Base-by-base conservation (phyloP, 1,140 invertebrate species). In the Saccostrea cuccullata region DNA sequence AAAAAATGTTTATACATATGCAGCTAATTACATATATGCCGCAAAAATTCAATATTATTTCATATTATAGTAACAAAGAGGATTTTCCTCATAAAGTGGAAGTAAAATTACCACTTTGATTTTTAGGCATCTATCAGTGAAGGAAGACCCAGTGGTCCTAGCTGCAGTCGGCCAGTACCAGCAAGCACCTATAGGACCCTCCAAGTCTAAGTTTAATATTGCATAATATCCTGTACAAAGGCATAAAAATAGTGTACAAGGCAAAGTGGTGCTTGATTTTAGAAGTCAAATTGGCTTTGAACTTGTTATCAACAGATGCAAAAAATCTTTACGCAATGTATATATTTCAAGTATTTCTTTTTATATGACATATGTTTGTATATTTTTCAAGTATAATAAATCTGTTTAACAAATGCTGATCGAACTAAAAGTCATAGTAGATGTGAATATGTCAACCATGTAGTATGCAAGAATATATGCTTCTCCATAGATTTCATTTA, bases 181-280 rank as follows among this genome's bases (percentile, higher is more conserved):
- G 40, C 47, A 84, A 56, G 82, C 82, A 55, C 82, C 82, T 23
- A 84, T 84, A 56, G 82, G 82, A 84, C 82, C 70, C 11, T 77
- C 70, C 70, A 77, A 77, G 30, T 11, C 70, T 12, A 30, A 11
- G 13, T 77, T 77, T 77, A 30, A 23, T 67, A 20, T 67, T 67
- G 60, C 60, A 1, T 77, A 15, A 77, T n/a, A 64, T 64, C n/a
- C 6, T 64, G 58, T 60, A 60, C 58, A 17, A 20, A 15, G 8
- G n/a, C n/a, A n/a, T n/a, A n/a, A n/a, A n/a, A n/a, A 60, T 60
- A 60, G 15, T 60, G 56, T 58, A 58, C 56, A 15, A 17, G 2
- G 8, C 58, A 17, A 20, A 15, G 8, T 60, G 20, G 58, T 60
- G 58, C 58, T 17, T 15, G 58, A 15, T 17, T 17, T 60, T 17